A percentile compares a stretch with the other conserved stretches of the same genome.
Evolutionary conservation across 35 echinoderm and acorn worm species (phyloP).

Genomic region (Holothuria glaberrima): DNA sequence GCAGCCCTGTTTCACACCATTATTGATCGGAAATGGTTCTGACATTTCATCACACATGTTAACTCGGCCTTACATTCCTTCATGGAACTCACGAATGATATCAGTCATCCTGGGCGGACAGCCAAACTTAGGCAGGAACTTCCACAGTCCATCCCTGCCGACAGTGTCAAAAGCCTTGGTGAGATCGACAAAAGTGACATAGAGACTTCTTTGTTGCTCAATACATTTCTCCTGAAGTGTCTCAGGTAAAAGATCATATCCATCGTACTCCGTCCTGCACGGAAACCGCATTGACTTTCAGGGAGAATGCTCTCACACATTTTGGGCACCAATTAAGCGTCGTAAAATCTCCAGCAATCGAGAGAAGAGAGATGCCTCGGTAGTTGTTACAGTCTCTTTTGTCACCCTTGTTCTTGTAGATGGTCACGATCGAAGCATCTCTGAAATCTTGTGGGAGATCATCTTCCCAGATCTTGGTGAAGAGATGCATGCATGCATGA

Average conservation of each 20-base stretch:
- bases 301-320: neutral
- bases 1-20: too few relatives aligned
- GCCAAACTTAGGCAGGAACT: neutral
- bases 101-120: neutral
- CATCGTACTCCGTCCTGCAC: too few relatives aligned
- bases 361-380: constrained; percentile 8
- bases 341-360: neutral
- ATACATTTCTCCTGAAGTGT: too few relatives aligned
- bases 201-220: too few relatives aligned
- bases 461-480: neutral
- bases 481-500: neutral
- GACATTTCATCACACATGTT: neutral
- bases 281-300: too few relatives aligned
- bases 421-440: too few relatives aligned
- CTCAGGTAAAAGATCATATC: neutral
- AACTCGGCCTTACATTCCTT: neutral
- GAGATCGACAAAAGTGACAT: too few relatives aligned
- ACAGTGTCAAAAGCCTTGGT: too few relatives aligned
- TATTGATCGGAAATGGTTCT: constrained; percentile 3
- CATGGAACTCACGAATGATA: neutral
- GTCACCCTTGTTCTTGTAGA: too few relatives aligned
- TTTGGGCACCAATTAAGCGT: neutral
- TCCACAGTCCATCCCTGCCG: neutral
- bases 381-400: too few relatives aligned
- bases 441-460: neutral